These are phyloP conservation scores for Chroicocephalus ridibundus DNA, from an alignment of 2,113 vertebrate genomes.

Conservation along the genomic window DNA sequence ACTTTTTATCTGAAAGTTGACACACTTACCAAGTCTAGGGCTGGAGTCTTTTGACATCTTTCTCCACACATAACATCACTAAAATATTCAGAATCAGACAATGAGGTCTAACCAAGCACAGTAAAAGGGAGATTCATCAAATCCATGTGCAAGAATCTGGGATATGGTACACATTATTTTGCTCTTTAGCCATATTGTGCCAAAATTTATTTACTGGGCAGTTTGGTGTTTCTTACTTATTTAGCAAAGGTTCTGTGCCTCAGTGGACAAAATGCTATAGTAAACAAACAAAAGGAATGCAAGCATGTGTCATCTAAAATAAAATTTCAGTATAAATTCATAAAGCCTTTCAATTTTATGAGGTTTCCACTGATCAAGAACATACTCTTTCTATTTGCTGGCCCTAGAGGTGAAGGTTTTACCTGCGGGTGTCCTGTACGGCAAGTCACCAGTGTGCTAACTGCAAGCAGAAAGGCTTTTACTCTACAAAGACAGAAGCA, in stretches of 20 bases:
- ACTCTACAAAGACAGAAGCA: neutral
- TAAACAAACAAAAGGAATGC: neutral
- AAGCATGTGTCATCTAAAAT: neutral
- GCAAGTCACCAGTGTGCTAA: neutral
- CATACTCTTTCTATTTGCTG: neutral
- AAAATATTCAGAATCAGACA: neutral
- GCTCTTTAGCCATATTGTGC: neutral
- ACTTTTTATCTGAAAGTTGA: neutral
- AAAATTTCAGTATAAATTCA: neutral
- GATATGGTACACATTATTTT: neutral
- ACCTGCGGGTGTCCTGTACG: accelerated
- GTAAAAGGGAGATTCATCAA: neutral
- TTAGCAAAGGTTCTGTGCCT: neutral
- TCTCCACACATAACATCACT: neutral
- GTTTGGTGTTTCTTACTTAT: neutral
- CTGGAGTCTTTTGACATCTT: neutral
- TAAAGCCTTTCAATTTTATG: neutral
- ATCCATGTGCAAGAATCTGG: neutral
- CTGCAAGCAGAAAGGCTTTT: neutral
- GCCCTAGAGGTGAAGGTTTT: neutral
- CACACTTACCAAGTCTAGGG: neutral
- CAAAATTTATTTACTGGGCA: neutral
- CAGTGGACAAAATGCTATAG: neutral
- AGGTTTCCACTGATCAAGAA: neutral
- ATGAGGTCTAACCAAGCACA: neutral